Evolutionary conservation across 2,797 vertebrate species (phyloP).

Genomic region (Danionella dracula): DNA sequence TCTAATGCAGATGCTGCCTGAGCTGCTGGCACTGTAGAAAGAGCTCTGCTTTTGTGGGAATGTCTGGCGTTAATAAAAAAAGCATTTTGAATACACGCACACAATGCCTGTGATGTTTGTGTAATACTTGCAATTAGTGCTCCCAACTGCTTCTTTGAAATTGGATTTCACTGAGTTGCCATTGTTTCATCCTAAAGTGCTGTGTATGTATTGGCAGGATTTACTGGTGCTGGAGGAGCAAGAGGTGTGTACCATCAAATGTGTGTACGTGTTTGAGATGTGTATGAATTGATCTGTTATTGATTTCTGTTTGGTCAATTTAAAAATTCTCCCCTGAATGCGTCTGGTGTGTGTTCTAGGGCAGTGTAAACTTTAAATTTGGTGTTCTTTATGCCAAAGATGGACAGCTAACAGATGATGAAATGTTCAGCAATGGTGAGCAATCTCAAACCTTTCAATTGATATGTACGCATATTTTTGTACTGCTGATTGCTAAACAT

Average conservation of each 20-base stretch:
- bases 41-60: constrained; percentile 14
- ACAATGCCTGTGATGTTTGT: constrained; percentile 1
- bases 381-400: constrained; percentile 96
- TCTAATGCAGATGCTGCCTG: neutral
- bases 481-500: neutral
- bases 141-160: neutral
- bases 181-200: neutral
- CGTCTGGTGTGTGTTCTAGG: constrained; percentile 61
- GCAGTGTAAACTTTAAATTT: constrained; percentile 99
- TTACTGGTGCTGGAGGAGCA: constrained; percentile 97
- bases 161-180: neutral
- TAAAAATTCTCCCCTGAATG: neutral
- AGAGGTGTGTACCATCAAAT: constrained; percentile 71
- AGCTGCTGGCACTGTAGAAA: neutral
- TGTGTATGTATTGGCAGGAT: constrained; percentile 72
- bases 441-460: neutral
- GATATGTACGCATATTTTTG: too few relatives aligned
- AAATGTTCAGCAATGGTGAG: constrained; percentile 98
- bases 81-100: constrained; percentile 10
- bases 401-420: constrained; percentile 95
- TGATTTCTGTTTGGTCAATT: neutral
- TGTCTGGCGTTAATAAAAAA: neutral
- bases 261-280: neutral
- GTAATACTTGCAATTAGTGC: neutral
- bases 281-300: neutral